Evolutionary conservation across 2,113 vertebrate species (phyloP).

Genomic region (Lynx canadensis): DNA sequence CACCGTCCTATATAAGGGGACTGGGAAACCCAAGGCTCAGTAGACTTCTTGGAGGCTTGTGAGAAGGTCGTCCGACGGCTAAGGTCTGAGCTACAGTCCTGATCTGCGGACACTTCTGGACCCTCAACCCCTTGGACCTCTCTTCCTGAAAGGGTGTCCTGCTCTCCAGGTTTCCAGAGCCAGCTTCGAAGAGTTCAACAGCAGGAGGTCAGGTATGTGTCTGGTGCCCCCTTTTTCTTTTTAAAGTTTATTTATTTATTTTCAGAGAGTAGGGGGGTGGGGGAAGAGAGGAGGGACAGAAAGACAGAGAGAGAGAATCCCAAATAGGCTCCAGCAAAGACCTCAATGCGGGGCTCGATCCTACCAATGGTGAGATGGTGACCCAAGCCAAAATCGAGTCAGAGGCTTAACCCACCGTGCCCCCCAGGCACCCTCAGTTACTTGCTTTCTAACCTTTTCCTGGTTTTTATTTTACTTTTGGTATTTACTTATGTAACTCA

Average conservation of each 20-base stretch:
- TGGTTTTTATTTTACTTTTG: background rate
- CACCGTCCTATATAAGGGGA: background rate
- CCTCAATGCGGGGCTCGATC: no score
- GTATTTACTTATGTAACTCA: background rate
- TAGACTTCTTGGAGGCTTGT: background rate
- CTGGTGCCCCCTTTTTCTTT: background rate
- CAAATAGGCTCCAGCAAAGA: no score
- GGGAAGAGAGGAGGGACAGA: no score
- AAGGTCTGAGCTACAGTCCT: background rate
- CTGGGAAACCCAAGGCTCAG: rapidly evolving
- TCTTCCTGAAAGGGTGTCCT: background rate
- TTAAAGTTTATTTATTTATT: no score
- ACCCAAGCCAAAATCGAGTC: no score
- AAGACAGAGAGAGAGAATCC: no score
- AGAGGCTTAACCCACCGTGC: no score
- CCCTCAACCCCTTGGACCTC: background rate
- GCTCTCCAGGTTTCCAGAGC: background rate
- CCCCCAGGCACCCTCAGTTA: no score
- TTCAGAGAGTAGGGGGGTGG: no score
- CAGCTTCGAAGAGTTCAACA: background rate
- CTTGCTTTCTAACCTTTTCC: background rate
- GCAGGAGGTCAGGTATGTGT: background rate
- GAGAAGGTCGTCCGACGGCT: background rate
- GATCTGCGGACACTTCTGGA: background rate
- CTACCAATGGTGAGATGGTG: no score